Percentiles rank a stretch among this genome's conserved stretches.
phyloP scores from a whole-genome alignment of 2,888 invertebrate species.

The Xestia xanthographa region DNA sequence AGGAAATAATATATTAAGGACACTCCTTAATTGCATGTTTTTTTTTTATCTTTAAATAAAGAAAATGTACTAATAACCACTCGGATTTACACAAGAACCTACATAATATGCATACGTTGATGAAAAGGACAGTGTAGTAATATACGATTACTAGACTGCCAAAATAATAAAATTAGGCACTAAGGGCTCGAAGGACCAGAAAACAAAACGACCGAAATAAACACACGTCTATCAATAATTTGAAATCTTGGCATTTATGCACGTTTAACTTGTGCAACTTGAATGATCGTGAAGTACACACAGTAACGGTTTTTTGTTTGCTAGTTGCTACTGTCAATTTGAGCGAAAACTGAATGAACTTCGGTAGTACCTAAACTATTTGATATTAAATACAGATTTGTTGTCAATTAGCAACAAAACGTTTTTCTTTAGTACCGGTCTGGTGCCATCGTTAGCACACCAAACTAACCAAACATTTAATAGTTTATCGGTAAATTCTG shows the following conservation, averaged over 20 bases:
- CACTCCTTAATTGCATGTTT: conserved; percentile 27
- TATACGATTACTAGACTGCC: not conserved
- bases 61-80: conserved; percentile 15
- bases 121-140: not conserved
- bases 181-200: not conserved
- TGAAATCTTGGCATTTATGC: not conserved
- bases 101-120: not conserved
- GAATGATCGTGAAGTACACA: not conserved
- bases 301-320: not conserved
- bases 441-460: not conserved
- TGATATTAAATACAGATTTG: not conserved
- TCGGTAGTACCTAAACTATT: not conserved
- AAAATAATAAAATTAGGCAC: not conserved
- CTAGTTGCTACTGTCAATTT: not conserved
- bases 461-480: not conserved
- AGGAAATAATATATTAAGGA: conserved; percentile 39
- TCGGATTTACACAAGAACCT: not conserved
- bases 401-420: not conserved
- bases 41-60: conserved; percentile 1
- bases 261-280: not conserved
- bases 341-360: not conserved
- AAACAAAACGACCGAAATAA: not conserved
- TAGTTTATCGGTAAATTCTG: not conserved
- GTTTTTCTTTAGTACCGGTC: not conserved
- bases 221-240: not conserved